phyloP scores from a whole-genome alignment of 1,140 invertebrate genomes.

The Lepidostoma basale region DNA sequence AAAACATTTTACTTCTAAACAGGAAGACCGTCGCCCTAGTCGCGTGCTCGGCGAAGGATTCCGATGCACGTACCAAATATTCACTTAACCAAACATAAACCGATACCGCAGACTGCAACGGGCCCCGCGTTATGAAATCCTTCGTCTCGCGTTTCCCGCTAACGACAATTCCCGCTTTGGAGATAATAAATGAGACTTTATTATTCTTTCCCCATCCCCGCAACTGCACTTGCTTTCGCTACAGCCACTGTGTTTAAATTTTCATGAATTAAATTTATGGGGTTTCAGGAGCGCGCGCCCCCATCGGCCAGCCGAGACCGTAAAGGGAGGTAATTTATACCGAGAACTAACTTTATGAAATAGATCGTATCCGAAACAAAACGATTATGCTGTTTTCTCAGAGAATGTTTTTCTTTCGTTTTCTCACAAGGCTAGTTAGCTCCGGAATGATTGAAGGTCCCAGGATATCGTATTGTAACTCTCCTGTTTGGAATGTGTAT shows the following conservation, averaged over 20 bases:
- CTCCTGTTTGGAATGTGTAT: not conserved
- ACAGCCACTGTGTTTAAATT: constrained; percentile 36
- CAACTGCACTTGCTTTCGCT: constrained; percentile 21
- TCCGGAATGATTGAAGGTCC: constrained; percentile 3
- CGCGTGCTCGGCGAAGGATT: constrained; percentile 4
- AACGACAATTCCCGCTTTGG: constrained; percentile 36
- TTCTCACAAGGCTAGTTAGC: not conserved
- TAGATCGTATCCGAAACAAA: constrained; percentile 30
- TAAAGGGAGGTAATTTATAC: constrained; percentile 24
- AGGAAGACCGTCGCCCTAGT: too few relatives aligned
- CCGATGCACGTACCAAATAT: constrained; percentile 35
- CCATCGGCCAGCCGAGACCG: constrained; percentile 11
- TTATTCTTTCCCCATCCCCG: constrained; percentile 33
- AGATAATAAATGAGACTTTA: constrained; percentile 46
- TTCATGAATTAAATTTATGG: constrained; percentile 45
- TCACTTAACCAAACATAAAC: constrained; percentile 24
- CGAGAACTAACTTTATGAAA: constrained; percentile 29
- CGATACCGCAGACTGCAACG: constrained; percentile 13
- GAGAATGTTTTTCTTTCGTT: constrained; percentile 10
- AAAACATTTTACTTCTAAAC: too few relatives aligned
- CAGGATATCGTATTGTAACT: constrained; percentile 7
- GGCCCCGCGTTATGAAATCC: constrained; percentile 39
- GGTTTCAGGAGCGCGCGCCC: constrained; percentile 24
- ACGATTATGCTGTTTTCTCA: constrained; percentile 22
- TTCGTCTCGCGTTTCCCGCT: constrained; percentile 39